Evolutionary conservation across 2,113 vertebrate genomes (phyloP).

Genomic region (Hoplias malabaricus): DNA sequence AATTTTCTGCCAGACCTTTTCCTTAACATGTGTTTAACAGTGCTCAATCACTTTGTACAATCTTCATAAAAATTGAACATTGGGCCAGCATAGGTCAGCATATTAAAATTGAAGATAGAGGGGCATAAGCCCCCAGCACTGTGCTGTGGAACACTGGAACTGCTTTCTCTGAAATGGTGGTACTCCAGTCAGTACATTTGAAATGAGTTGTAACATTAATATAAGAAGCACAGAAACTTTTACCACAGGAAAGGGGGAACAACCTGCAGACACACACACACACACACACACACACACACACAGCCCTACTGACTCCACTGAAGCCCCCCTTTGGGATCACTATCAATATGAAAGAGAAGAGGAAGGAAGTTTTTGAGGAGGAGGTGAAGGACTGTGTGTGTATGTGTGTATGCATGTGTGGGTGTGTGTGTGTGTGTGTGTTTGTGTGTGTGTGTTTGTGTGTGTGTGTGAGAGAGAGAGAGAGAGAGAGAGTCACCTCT

Average conservation of each 20-base stretch:
- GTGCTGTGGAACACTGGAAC: no score
- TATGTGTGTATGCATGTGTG: neutral
- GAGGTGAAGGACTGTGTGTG: conserved; percentile 48
- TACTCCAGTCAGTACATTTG: no score
- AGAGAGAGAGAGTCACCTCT: conserved; percentile 31
- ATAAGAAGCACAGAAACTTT: neutral
- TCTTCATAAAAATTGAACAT: no score
- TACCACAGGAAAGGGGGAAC: no score
- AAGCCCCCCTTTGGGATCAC: conserved; percentile 49
- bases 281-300: neutral
- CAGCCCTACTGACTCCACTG: neutral
- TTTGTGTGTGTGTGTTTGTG: conserved; percentile 6
- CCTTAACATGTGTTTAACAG: no score
- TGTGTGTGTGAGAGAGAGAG: neutral
- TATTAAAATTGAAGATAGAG: no score
- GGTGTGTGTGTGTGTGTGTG: conserved; percentile 2
- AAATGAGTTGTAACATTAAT: no score
- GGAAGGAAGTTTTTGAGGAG: conserved; percentile 70
- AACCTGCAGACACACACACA: conserved; percentile 1
- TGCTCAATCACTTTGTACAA: no score
- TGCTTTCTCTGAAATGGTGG: no score
- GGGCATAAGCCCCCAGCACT: no score
- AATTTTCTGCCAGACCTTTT: no score
- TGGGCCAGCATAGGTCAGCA: no score
- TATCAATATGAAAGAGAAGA: conserved; percentile 66